phyloP scores from a whole-genome alignment of 2,113 vertebrate genomes.

The Ophiodon elongatus region DNA sequence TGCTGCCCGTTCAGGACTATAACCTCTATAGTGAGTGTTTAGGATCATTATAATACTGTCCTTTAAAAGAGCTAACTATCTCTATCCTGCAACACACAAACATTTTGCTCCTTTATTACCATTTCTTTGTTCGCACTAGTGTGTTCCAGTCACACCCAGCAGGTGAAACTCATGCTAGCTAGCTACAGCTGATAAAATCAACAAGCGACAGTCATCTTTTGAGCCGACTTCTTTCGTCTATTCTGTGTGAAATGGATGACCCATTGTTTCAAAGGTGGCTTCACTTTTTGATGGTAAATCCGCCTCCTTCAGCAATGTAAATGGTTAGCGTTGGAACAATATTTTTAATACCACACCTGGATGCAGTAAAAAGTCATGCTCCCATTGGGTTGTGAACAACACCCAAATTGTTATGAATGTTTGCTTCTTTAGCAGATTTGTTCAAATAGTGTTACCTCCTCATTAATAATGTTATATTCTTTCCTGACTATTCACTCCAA shows the following conservation, averaged over 20 bases:
- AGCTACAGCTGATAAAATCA: not conserved
- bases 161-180: not conserved
- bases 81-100: too few relatives aligned
- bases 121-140: not conserved
- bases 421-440: not conserved
- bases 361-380: not conserved
- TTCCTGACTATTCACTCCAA: not conserved
- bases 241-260: not conserved
- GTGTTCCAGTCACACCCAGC: not conserved
- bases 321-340: not conserved
- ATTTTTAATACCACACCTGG: not conserved
- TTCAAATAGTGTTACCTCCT: not conserved
- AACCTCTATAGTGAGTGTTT: not conserved
- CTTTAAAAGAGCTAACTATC: not conserved
- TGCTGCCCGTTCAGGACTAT: not conserved
- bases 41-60: not conserved
- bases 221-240: not conserved
- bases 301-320: not conserved
- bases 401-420: not conserved
- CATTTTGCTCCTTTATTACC: too few relatives aligned
- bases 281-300: not conserved
- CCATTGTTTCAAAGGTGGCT: not conserved
- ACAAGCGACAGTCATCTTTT: not conserved
- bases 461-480: not conserved
- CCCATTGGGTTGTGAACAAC: not conserved